These are phyloP conservation scores for Drosophila prostipennis DNA, from an alignment of 2,888 invertebrate species.

Conservation along the genomic window DNA sequence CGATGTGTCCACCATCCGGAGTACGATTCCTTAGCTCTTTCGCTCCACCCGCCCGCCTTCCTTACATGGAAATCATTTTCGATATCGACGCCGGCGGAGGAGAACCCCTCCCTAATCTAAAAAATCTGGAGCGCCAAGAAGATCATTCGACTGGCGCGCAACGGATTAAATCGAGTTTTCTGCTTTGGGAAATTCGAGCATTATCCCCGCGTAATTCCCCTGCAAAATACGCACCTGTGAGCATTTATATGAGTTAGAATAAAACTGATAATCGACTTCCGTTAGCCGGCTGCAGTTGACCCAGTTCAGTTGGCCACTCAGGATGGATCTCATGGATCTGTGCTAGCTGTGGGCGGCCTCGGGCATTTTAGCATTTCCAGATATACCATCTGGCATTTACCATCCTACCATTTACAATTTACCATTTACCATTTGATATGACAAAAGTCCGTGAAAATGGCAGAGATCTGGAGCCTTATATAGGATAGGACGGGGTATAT, in stretches of 20 bases:
- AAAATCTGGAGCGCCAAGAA: constrained; percentile 44
- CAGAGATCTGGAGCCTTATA: constrained; percentile 54
- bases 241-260: constrained; percentile 45
- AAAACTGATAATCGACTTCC: constrained; percentile 51
- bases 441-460: constrained; percentile 52
- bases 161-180: constrained; percentile 36
- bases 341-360: constrained; percentile 46
- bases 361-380: constrained; percentile 14
- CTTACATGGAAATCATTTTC: constrained; percentile 65
- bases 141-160: constrained; percentile 37
- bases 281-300: constrained; percentile 57
- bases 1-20: background rate
- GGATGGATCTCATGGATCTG: constrained; percentile 33
- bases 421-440: constrained; percentile 47
- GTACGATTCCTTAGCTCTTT: background rate
- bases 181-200: constrained; percentile 23
- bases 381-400: constrained; percentile 7
- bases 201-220: constrained; percentile 22
- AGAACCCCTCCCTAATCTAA: constrained; percentile 20
- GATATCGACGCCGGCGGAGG: constrained; percentile 54
- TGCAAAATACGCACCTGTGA: constrained; percentile 36
- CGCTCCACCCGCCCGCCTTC: constrained; percentile 1
- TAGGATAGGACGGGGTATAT: constrained; percentile 43
- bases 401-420: background rate
- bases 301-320: constrained; percentile 46